Evolutionary conservation across 1,140 invertebrate species (phyloP).

Genomic region (Diploscapter pachys): DNA sequence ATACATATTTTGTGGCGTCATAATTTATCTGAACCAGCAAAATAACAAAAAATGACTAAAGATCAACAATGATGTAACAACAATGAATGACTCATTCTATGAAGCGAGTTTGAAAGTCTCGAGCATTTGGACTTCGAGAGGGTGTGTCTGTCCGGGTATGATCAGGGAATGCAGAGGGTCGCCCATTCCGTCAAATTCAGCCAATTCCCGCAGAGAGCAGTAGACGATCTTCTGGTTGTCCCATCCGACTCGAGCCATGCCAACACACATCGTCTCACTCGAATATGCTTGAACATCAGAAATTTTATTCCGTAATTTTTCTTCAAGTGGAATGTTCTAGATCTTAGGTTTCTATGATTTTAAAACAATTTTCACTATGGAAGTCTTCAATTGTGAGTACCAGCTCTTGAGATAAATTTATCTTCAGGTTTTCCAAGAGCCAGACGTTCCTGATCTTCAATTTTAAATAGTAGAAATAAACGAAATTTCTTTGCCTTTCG

Average conservation of each 20-base stretch:
- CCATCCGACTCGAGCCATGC: slow-evolving; percentile 82
- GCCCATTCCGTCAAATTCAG: slow-evolving; percentile 72
- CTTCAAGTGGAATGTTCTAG: too few species aligned
- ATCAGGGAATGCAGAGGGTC: slow-evolving; percentile 87
- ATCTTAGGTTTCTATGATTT: too few species aligned
- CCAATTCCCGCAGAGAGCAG: slow-evolving; percentile 74
- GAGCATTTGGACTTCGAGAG: slow-evolving; percentile 53
- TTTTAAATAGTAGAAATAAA: too few species aligned
- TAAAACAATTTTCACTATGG: too few species aligned
- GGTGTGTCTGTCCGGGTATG: slow-evolving; percentile 64
- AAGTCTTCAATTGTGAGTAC: too few species aligned
- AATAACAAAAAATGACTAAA: slow-evolving; percentile 8
- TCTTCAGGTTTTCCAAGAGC: too few species aligned
- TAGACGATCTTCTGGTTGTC: slow-evolving; percentile 76
- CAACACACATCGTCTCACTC: slow-evolving; percentile 70
- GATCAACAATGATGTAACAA: neutral
- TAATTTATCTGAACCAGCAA: neutral
- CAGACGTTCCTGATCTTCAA: too few species aligned
- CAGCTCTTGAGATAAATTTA: too few species aligned
- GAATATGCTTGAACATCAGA: slow-evolving; percentile 21
- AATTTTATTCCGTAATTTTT: too few species aligned
- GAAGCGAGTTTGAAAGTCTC: slow-evolving; percentile 42
- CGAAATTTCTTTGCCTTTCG: too few species aligned
- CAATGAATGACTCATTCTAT: neutral
- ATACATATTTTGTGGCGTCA: too few species aligned